Evolutionary conservation across 2,888 invertebrate genomes (phyloP), one percentile per base, ranked within the genome.

Genomic region (Volucella inflata): DNA sequence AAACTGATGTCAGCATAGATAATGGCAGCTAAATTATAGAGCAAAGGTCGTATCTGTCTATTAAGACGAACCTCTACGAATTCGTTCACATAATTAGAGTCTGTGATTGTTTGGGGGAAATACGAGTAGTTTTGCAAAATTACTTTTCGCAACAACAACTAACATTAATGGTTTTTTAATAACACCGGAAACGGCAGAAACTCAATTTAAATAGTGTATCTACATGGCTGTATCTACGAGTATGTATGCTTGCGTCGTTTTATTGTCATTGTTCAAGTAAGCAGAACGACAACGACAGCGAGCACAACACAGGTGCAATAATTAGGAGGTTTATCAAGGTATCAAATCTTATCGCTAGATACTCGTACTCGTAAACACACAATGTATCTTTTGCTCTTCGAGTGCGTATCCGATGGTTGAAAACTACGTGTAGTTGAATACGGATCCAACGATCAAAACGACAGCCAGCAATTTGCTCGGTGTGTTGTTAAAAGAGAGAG

Each of bases 261-360:
- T 65, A 71, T 75, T 84, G 59, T 80, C 71, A 71, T 62, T 55
- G 70, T 51, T 68, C 46, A 40, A 53, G 78, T 53, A 50, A 68
- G 68, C 67, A 72, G 72, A 72, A 83, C 67, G 67, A 36, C 40
- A 50, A 6, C 64, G 59, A 75, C 12, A 14, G n/a, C 59, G 46
- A 38, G 21, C 62, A 48, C 30, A 42, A 50, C 21, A 79, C 83
- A 79, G 83, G 83, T 83, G 83, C 83, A 79, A 68, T 72, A 79
- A 83, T 83, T 74, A 83, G 72, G 59, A 21, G 46, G 42, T 68
- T 79, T 79, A 83, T 83, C 83, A 64, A 40, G 44, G 12, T 62
- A 64, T 55, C 38, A 64, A 57, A 83, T 83, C 79, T 83, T 83
- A 83, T 83, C 83, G 60, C 14, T 21, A 60, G 44, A 78, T 64